Evolutionary conservation across 2,888 invertebrate species (phyloP), one percentile per base, ranked within the genome.

Genomic region (Cryptus armator): DNA sequence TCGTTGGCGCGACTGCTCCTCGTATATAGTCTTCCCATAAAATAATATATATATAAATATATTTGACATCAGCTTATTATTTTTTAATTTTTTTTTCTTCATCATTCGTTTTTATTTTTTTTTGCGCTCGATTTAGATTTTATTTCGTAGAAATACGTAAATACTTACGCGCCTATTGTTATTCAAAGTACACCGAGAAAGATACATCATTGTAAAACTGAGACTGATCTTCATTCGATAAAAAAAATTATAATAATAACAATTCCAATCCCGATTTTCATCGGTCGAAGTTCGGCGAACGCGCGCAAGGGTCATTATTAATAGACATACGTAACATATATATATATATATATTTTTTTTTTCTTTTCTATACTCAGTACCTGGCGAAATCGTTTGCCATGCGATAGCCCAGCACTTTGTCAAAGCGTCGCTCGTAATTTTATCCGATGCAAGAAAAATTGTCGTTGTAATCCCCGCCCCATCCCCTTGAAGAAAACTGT

Each of bases 351-450:
- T n/a, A 62, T 75, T 43, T 79, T 37, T 68, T 51, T 67, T 68
- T 72, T 78, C 77, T 86, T 80, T 86, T 87, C 81, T 87, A 88
- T 88, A 87, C 88, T 88, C 87, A 88, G 89, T 90, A 90, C 88
- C 90, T 90, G 89, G 89, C 87, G 84, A 77, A 84, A 88, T 88
- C 86, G 86, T 85, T 89, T 87, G 86, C 87, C 87, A 88, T 85
- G 75, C 86, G 86, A 83, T 67, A 83, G 84, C 24, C 77, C 75
- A 78, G 70, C 80, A 44, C 70, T 84, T 83, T 83, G 78, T 87
- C 67, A 56, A 88, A 67, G 88, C 82, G 85, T 88, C 86, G 79
- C 86, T 87, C 56, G 56, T 56, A 12, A 19, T 12, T 19, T 12
- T 19, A 24, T 56, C 56, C 12, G 76, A 86, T 84, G 53, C 44